Percentiles rank a stretch among this genome's conserved stretches.
Conservation (phyloP, 2,113 vertebrate genomes). For the Macaca nemestrina region DNA sequence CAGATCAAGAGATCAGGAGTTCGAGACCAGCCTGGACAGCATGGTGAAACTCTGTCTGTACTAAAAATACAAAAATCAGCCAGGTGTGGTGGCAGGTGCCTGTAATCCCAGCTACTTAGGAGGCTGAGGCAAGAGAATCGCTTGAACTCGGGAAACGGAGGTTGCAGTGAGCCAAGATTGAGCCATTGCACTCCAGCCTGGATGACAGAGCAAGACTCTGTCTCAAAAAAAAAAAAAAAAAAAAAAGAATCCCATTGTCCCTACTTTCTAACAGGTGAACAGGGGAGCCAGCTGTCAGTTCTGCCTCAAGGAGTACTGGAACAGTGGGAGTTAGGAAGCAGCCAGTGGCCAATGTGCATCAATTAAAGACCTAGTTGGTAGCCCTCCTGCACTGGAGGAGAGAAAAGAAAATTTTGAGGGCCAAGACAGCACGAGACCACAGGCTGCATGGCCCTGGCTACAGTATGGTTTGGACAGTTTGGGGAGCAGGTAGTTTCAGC, state of each 20-base stretch:
- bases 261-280: background rate
- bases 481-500: background rate
- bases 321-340: background rate
- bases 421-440: fast-evolving
- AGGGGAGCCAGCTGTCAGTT: background rate
- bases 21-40: too few relatives aligned
- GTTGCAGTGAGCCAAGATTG: too few relatives aligned
- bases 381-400: background rate
- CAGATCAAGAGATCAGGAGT: too few relatives aligned
- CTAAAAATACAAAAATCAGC: too few relatives aligned
- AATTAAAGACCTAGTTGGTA: background rate
- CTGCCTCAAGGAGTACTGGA: background rate
- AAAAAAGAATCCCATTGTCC: background rate
- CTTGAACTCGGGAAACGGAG: too few relatives aligned
- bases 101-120: too few relatives aligned
- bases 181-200: too few relatives aligned
- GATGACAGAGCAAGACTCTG: too few relatives aligned
- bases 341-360: fast-evolving
- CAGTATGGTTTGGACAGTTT: background rate
- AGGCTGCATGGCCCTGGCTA: background rate
- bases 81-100: too few relatives aligned
- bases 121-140: too few relatives aligned
- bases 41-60: too few relatives aligned
- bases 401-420: background rate
- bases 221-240: too few relatives aligned